Base-by-base conservation (phyloP, 2,888 invertebrate genomes). In the Trissolcus brochymenae region DNA sequence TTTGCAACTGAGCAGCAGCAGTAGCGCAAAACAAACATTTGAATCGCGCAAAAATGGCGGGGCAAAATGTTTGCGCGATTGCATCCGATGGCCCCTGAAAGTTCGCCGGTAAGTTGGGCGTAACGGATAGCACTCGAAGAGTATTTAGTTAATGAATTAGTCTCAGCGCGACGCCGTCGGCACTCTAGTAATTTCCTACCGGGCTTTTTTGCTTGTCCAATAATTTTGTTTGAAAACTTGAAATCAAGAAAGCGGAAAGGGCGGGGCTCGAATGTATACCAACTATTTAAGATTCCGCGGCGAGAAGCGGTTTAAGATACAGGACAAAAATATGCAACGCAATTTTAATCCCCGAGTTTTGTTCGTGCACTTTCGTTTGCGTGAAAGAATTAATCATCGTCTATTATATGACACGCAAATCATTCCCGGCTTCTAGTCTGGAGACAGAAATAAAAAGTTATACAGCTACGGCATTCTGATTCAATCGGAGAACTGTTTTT, bases 331-430 rank as follows among this genome's bases (percentile, higher is more conserved):
- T 75, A 68, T 75, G 75, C 75, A 68, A 68, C 75, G 68, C 54
- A 64, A 76, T 76, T 84, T 84, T 83, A 83, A 84, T 83, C 79
- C 78, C 25, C 67, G 70, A 82, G 76, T 81, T 82, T 81, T 72
- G 78, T 81, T 79, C 68, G 29, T 49, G 61, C 50, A 29, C 17
- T 67, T 59, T 49, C 56, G 76, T 75, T 11, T n/a, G 17, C 54
- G 72, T 66, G 78, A 81, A 79, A 35, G 79, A 81, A 80, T 84
- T 84, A 81, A 84, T 84, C 84, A 84, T 80, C 81, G 81, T 73
- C 81, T 80, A 84, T 84, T 84, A 84, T 84, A 73, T 81, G 77
- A 74, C 81, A 62, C 78, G 62, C 78, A 16, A 46, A 16, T 46
- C 1, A 46, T 46, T 16, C 78, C 16, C 60, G 16, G 17, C 40